These are phyloP conservation scores for Intellagama lesueurii DNA, from an alignment of 2,797 vertebrate genomes.

Conservation along the genomic window DNA sequence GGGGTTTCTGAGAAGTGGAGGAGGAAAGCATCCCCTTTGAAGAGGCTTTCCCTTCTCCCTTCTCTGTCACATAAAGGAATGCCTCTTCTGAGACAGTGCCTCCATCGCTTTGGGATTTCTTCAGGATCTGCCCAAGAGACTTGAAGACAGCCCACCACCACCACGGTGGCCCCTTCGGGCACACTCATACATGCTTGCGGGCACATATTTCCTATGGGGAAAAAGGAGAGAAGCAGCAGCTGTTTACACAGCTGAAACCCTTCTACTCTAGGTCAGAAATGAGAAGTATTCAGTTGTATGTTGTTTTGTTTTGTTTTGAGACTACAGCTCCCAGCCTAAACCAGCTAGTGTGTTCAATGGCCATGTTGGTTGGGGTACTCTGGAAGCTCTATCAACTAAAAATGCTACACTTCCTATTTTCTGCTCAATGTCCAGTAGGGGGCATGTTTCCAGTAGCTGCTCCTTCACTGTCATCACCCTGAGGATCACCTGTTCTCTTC, in stretches of 20 bases:
- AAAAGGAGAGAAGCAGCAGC: not conserved
- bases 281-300: too few species aligned
- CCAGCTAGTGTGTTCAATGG: too few species aligned
- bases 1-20: not conserved
- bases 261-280: not conserved
- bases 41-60: not conserved
- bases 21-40: not conserved
- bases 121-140: not conserved
- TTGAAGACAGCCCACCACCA: not conserved
- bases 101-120: not conserved
- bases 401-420: too few species aligned
- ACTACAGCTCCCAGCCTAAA: too few species aligned
- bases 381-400: too few species aligned
- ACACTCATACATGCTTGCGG: not conserved
- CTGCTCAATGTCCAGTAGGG: too few species aligned
- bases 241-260: not conserved
- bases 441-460: too few species aligned
- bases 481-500: not conserved
- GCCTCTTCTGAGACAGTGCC: not conserved
- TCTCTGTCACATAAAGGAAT: not conserved
- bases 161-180: not conserved
- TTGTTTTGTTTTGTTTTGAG: too few species aligned
- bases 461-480: not conserved
- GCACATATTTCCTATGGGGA: not conserved
- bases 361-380: too few species aligned